These are phyloP conservation scores for Atlantisia rogersi DNA, from an alignment of 2,113 vertebrate species.

Conservation along the genomic window DNA sequence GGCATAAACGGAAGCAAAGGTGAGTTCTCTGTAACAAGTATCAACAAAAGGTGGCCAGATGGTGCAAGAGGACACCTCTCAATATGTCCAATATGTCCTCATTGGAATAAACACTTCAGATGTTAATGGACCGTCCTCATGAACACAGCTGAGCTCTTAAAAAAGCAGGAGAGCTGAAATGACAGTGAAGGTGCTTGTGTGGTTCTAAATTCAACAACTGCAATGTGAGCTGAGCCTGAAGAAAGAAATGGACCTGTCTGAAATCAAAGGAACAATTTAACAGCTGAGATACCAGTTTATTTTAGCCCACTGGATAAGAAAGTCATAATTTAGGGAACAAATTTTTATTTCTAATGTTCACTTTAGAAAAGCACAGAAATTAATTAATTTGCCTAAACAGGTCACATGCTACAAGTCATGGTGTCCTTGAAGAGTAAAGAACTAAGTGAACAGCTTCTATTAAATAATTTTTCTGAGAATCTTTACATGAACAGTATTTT, in stretches of 20 bases:
- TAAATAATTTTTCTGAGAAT: not conserved
- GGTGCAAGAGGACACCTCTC: not conserved
- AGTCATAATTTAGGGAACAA: not conserved
- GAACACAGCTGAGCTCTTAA: not conserved
- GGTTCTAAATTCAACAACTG: not conserved
- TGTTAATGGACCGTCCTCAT: not conserved
- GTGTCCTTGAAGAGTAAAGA: not conserved
- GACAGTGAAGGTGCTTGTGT: not conserved
- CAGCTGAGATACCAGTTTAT: not conserved
- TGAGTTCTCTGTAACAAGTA: not conserved
- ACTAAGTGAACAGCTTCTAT: not conserved
- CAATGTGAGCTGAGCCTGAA: not conserved
- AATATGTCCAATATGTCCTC: not conserved
- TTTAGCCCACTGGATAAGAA: not conserved
- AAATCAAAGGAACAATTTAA: not conserved
- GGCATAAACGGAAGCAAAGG: not conserved
- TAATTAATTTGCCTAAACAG: not conserved
- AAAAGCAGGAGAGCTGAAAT: not conserved
- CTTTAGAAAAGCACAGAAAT: not conserved
- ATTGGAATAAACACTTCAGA: not conserved
- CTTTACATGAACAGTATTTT: not conserved
- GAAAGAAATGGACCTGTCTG: not conserved
- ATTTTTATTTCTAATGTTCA: not conserved
- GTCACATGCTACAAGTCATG: not conserved
- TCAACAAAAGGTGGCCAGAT: not conserved